Percentiles rank a stretch among this genome's conserved stretches.
These are phyloP conservation scores for Caenorhabditis sulstoni DNA, from an alignment of 2,888 invertebrate genomes.

Conservation along the genomic window DNA sequence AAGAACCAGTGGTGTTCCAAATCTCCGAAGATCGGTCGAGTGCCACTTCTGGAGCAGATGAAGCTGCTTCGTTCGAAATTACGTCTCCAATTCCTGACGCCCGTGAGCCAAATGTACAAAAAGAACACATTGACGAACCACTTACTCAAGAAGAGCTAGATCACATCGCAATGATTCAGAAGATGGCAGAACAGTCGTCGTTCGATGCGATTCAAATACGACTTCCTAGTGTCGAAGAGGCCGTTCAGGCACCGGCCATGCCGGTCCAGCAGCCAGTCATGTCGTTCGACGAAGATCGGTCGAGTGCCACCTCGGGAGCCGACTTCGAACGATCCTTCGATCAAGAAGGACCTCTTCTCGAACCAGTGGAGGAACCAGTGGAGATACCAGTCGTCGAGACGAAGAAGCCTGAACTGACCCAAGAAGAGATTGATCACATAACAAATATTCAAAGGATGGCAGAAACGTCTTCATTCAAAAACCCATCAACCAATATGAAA, in stretches of 20 bases:
- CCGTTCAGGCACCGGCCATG: not conserved
- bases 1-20: too few species aligned
- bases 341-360: not conserved
- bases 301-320: slow-evolving; percentile 4
- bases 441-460: slow-evolving; percentile 49
- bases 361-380: slow-evolving; percentile 8
- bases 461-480: slow-evolving; percentile 35
- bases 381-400: too few species aligned
- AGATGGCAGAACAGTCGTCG: slow-evolving; percentile 29
- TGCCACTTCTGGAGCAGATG: slow-evolving; percentile 6
- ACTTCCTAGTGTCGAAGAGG: not conserved
- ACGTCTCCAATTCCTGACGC: not conserved
- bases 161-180: slow-evolving; percentile 27
- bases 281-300: not conserved
- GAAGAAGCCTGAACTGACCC: slow-evolving; percentile 46
- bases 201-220: slow-evolving; percentile 13
- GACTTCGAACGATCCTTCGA: slow-evolving; percentile 24
- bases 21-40: slow-evolving; percentile 6
- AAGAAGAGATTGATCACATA: slow-evolving; percentile 60
- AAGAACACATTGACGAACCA: not conserved
- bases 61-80: not conserved
- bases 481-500: too few species aligned
- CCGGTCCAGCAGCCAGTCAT: slow-evolving; percentile 10
- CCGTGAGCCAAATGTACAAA: not conserved
- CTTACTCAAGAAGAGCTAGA: slow-evolving; percentile 42